Percentiles rank a stretch among this genome's conserved stretches.
phyloP scores from a whole-genome alignment of 2,888 invertebrate species.

The Endomychus coccineus region DNA sequence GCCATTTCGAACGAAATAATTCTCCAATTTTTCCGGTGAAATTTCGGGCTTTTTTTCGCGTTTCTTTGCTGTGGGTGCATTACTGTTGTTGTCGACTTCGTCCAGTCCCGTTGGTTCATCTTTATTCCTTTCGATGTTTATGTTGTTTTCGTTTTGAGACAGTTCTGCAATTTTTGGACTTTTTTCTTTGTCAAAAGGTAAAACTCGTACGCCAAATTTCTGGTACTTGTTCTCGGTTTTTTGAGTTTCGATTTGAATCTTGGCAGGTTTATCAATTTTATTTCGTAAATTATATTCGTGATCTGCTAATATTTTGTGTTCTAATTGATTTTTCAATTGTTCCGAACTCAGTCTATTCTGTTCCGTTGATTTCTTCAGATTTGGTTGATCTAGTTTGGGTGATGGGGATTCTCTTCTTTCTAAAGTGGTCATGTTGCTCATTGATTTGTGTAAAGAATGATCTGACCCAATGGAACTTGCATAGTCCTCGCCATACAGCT shows the following conservation, averaged over 20 bases:
- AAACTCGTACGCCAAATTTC: constrained; percentile 63
- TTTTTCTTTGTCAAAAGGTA: constrained; percentile 43
- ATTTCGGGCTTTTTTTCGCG: constrained; percentile 40
- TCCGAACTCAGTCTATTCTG: constrained; percentile 30
- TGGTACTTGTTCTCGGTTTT: constrained; percentile 52
- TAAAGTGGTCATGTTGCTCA: constrained; percentile 37
- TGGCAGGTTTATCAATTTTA: constrained; percentile 26
- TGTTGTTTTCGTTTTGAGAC: constrained; percentile 41
- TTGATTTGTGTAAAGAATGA: constrained; percentile 38
- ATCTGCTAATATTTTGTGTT: constrained; percentile 32
- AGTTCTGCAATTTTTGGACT: constrained; percentile 39
- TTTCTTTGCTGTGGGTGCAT: constrained; percentile 47
- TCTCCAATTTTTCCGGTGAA: constrained; percentile 32
- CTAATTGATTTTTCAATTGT: constrained; percentile 34
- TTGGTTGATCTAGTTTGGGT: constrained; percentile 27
- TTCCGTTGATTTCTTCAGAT: constrained; percentile 11
- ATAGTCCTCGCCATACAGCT: constrained; percentile 33
- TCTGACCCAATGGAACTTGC: too few relatives aligned
- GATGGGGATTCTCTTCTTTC: constrained; percentile 37
- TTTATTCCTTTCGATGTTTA: constrained; percentile 23
- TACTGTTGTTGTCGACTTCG: constrained; percentile 47
- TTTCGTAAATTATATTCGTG: constrained; percentile 30
- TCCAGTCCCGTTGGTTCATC: constrained; percentile 35
- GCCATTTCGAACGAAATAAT: constrained; percentile 39
- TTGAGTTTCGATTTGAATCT: constrained; percentile 47